Base-by-base conservation (phyloP, 2,888 invertebrate species). In the Xylocampa areola region DNA sequence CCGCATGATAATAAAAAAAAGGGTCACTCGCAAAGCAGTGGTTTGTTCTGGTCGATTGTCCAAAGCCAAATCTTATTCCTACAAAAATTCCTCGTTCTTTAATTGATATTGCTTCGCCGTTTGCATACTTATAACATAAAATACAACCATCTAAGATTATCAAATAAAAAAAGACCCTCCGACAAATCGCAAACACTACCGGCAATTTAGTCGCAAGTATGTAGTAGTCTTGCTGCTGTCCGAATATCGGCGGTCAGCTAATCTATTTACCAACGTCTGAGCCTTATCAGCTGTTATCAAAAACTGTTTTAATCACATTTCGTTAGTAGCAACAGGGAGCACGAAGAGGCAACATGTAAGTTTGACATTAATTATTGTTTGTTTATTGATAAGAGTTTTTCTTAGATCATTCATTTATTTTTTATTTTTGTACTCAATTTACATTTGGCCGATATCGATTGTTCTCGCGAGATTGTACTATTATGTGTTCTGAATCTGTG, bases 211-310 rank as follows among this genome's bases (percentile, higher is more conserved):
- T 66, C 55, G 66, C 69, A 47, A 8, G 50, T 50, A 40, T 69
- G 14, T 10, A 35, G 0, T 4, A 11, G 19, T 13, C 33, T 25
- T 19, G 8, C 2, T 21, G 11, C 19, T 14, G 21, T 16, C 8
- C 11, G 19, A 37, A 16, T 59, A 54, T 54, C 41, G 7, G 19
- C 11, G n/a, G 10, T 21, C 29, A 7, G 10, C 43, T 74, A 62
- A 71, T 68, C 75, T 57, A n/a, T 2, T 23, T 35, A 37, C 19
- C 5, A 13, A n/a, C n/a, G n/a, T n/a, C 35, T 21, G 39, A 25
- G 35, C 47, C 17, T 73, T 73, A 73, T 73, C 73, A 68, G 39
- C 14, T 4, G 52, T 68, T 73, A 73, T 73, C 73, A 60, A 36
- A 36, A 23, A 30, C 8, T 49, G 33, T 41, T 36, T 29, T 54